phyloP scores from a whole-genome alignment of 2,113 vertebrate genomes.

The Cyprinodon tularosa region DNA sequence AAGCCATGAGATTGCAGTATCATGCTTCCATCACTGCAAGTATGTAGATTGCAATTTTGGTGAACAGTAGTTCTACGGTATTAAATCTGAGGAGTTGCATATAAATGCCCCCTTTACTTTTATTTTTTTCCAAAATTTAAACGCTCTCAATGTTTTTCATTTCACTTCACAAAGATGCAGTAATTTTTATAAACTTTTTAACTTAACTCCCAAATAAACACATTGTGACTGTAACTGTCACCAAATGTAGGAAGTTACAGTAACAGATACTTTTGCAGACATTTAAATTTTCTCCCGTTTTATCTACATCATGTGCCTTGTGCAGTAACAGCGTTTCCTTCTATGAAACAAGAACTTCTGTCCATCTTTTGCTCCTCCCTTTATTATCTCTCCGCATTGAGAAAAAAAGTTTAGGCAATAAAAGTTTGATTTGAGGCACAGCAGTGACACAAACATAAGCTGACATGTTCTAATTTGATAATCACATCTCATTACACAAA shows the following conservation, averaged over 20 bases:
- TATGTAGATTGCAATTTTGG: too few relatives aligned
- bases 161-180: too few relatives aligned
- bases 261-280: neutral
- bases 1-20: neutral
- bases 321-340: neutral
- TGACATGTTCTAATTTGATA: conserved; percentile 50
- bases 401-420: neutral
- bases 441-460: conserved; percentile 9
- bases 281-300: neutral
- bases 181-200: neutral
- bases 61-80: too few relatives aligned
- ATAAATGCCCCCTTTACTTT: neutral
- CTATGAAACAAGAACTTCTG: neutral
- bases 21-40: too few relatives aligned
- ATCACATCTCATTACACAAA: conserved; percentile 38
- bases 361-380: neutral
- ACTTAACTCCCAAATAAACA: neutral
- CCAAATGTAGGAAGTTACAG: neutral
- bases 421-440: conserved; percentile 1
- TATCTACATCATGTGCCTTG: neutral
- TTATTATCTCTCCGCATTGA: neutral
- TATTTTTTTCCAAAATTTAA: neutral
- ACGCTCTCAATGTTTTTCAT: too few relatives aligned
- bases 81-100: too few relatives aligned
- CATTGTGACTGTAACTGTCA: neutral